phyloP scores from a whole-genome alignment of 1,140 invertebrate genomes.

The Temnothorax curvispinosus region DNA sequence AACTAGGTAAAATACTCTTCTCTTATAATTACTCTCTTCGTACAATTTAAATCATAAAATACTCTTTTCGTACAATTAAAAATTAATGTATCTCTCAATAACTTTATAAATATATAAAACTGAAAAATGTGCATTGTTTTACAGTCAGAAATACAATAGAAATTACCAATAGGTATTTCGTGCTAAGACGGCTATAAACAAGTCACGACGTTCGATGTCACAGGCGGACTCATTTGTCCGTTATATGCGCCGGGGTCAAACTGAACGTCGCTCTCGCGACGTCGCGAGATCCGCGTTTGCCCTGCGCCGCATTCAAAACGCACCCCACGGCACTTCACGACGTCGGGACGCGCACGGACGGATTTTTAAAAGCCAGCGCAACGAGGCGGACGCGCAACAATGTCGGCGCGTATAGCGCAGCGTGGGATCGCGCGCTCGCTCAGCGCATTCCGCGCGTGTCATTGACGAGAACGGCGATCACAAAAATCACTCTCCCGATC shows the following conservation, averaged over 20 bases:
- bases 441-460: slow-evolving; percentile 82
- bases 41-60: neutral
- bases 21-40: neutral
- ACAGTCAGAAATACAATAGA: neutral
- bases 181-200: neutral
- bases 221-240: slow-evolving; percentile 20
- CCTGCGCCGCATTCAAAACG: slow-evolving; percentile 46
- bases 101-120: neutral
- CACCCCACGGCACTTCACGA: neutral
- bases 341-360: neutral
- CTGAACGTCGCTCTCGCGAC: slow-evolving; percentile 13
- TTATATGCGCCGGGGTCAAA: slow-evolving; percentile 30
- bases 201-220: neutral
- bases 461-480: slow-evolving; percentile 76
- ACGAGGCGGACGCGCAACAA: slow-evolving; percentile 29
- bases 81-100: neutral
- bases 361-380: slow-evolving; percentile 26
- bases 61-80: neutral
- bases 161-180: neutral
- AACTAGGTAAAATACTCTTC: neutral
- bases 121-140: neutral
- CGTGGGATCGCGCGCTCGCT: slow-evolving; percentile 70
- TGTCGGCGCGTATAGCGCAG: slow-evolving; percentile 53
- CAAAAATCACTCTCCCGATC: slow-evolving; percentile 80
- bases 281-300: neutral